phyloP scores from a whole-genome alignment of 2,888 invertebrate genomes.

The Dione vanillae region DNA sequence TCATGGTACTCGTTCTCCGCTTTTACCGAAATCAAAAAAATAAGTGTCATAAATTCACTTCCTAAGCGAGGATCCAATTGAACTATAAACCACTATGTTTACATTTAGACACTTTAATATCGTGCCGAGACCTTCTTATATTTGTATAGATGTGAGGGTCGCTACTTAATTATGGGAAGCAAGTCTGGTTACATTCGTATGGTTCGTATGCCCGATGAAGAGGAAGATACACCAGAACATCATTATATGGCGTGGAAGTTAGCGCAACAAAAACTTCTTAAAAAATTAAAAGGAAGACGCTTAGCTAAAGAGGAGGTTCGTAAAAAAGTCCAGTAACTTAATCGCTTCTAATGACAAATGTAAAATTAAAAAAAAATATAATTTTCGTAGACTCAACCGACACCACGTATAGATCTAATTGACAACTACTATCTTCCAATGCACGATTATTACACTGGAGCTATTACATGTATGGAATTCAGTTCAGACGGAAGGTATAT shows the following conservation, averaged over 20 bases:
- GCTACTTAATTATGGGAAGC: conserved; percentile 70
- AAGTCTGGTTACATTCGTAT: conserved; percentile 75
- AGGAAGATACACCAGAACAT: conserved; percentile 64
- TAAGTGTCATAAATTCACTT: no score
- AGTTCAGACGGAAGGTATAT: conserved; percentile 85
- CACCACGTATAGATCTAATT: conserved; percentile 69
- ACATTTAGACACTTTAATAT: no score
- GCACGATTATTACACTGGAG: conserved; percentile 90
- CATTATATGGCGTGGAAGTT: conserved; percentile 63
- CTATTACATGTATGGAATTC: conserved; percentile 86
- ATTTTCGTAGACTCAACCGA: conserved; percentile 66
- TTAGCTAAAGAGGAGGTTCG: conserved; percentile 75
- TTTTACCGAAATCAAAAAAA: no score
- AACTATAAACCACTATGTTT: no score
- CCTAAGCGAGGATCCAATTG: no score
- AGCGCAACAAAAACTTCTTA: conserved; percentile 65
- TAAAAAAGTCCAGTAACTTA: neutral
- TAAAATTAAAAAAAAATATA: neutral
- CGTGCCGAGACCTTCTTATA: no score
- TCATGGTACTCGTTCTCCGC: no score
- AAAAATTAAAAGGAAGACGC: conserved; percentile 73
- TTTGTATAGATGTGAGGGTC: conserved; percentile 63
- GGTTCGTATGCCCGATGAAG: conserved; percentile 68
- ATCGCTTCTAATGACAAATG: neutral
- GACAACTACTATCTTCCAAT: conserved; percentile 89